Conservation (phyloP, 53 echinoderm and acorn worm species). For the Holothuria leucospilota region DNA sequence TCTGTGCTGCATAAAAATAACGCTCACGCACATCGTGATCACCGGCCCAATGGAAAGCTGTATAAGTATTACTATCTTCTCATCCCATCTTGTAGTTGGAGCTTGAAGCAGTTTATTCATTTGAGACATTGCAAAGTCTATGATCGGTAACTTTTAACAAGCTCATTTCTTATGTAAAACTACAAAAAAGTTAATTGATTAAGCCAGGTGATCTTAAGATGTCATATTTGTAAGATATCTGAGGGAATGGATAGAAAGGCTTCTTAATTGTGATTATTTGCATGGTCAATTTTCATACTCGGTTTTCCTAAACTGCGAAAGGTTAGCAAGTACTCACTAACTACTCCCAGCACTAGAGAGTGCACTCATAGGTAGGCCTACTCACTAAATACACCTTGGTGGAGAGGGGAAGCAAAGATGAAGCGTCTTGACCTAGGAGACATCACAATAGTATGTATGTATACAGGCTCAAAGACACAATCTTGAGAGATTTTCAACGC, state of each 20-base stretch:
- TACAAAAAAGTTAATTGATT: conserved; percentile 8
- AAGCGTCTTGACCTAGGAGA: no score
- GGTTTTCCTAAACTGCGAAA: conserved; percentile 12
- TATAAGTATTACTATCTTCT: background rate
- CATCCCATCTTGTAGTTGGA: background rate
- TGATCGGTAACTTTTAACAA: conserved; percentile 17
- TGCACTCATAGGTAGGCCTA: no score
- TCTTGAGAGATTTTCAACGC: no score
- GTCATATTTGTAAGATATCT: no score
- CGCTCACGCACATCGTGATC: no score
- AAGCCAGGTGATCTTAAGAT: conserved; percentile 8
- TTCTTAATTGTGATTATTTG: conserved; percentile 9
- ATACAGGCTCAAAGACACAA: no score
- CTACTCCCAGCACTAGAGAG: background rate
- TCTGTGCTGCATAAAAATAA: no score
- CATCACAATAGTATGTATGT: no score
- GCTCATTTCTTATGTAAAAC: conserved; percentile 15
- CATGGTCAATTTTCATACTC: conserved; percentile 21
- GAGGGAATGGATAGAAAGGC: conserved; percentile 17
- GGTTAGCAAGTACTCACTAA: conserved; percentile 8
- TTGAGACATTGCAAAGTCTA: conserved; percentile 20
- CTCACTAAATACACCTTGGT: no score
- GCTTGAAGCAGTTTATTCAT: conserved; percentile 18
- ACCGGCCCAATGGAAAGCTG: no score
- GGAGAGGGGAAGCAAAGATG: no score